Conservation (phyloP, 2,888 invertebrate species). For the Tachystola acroxantha region DNA sequence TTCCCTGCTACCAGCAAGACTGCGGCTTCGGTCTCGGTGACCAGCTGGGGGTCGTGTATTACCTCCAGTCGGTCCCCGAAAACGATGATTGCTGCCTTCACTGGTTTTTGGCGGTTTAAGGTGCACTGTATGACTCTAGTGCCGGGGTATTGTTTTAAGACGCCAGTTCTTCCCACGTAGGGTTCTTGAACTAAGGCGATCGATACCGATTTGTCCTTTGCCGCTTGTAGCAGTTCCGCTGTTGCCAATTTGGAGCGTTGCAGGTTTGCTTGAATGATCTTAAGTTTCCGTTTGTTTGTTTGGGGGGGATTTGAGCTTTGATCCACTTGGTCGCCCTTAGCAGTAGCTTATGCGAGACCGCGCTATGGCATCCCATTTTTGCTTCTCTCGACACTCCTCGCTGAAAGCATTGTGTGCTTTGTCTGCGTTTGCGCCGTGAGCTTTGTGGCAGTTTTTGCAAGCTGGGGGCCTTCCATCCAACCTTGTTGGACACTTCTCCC, state of each 20-base stretch:
- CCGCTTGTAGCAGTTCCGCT: slow-evolving; percentile 16
- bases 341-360: slow-evolving; percentile 15
- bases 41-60: slow-evolving; percentile 17
- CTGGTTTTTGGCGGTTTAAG: slow-evolving; percentile 16
- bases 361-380: slow-evolving; percentile 22
- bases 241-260: slow-evolving; percentile 20
- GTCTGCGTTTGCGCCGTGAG: not conserved
- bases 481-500: slow-evolving; percentile 10
- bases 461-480: slow-evolving; percentile 4
- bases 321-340: slow-evolving; percentile 12
- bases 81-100: slow-evolving; percentile 21
- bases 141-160: slow-evolving; percentile 14
- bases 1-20: slow-evolving; percentile 9
- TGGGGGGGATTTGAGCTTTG: too few relatives aligned
- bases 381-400: slow-evolving; percentile 9
- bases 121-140: slow-evolving; percentile 20
- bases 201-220: not conserved
- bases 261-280: slow-evolving; percentile 19
- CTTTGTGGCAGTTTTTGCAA: slow-evolving; percentile 10
- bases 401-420: slow-evolving; percentile 9
- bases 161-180: slow-evolving; percentile 18
- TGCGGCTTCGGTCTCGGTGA: slow-evolving; percentile 19
- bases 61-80: slow-evolving; percentile 14
- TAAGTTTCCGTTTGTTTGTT: too few relatives aligned
- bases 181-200: slow-evolving; percentile 27